Evolutionary conservation across 2,888 invertebrate genomes (phyloP).

Genomic region (Microctonus aethiopoides): DNA sequence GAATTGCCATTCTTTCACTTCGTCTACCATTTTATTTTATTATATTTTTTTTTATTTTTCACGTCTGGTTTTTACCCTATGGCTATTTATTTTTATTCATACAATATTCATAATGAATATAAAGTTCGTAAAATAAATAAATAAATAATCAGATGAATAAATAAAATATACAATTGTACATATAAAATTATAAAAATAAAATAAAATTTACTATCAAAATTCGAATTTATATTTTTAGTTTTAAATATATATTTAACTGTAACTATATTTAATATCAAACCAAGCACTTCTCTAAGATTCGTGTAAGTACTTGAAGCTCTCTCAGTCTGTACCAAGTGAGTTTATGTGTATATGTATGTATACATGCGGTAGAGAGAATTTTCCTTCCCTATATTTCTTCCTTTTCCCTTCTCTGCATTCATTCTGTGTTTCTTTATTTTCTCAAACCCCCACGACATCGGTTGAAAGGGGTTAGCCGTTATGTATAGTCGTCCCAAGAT

Average conservation of each 20-base stretch:
- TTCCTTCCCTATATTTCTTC: background rate
- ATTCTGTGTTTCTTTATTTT: constrained; percentile 27
- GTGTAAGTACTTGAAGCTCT: constrained; percentile 22
- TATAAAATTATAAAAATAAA: too few relatives aligned
- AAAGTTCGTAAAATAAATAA: background rate
- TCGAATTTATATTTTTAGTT: background rate
- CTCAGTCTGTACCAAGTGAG: constrained; percentile 29
- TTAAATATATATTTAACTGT: background rate
- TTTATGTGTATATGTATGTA: background rate
- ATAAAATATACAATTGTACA: too few relatives aligned
- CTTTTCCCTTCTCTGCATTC: constrained; percentile 13
- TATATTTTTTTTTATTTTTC: constrained; percentile 3
- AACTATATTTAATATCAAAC: background rate
- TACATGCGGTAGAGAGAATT: background rate
- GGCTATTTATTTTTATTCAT: background rate
- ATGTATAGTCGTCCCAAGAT: background rate
- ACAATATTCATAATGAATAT: too few relatives aligned
- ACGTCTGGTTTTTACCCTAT: background rate
- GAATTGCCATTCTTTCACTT: constrained; percentile 19
- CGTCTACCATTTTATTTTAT: background rate
- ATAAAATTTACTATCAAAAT: background rate
- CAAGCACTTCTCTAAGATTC: constrained; percentile 18
- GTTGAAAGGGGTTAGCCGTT: constrained; percentile 16
- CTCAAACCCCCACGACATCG: constrained; percentile 13
- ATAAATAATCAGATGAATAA: too few relatives aligned